These are phyloP conservation scores for Hyposoter didymator DNA, from an alignment of 2,888 invertebrate genomes.

Conservation along the genomic window DNA sequence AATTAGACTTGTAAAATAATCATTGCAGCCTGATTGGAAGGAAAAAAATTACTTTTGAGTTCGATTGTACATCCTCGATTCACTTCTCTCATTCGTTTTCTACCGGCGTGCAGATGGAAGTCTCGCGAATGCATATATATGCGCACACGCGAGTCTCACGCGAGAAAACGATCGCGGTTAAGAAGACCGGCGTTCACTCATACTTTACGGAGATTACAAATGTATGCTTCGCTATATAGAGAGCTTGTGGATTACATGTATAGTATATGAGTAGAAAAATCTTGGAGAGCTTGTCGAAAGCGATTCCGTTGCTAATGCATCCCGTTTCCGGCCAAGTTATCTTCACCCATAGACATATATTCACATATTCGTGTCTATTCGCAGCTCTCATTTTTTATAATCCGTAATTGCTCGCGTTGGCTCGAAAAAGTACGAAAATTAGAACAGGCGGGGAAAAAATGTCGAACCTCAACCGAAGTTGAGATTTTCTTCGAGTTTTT, in stretches of 20 bases:
- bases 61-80: constrained; percentile 37
- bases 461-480: neutral
- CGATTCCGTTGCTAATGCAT: constrained; percentile 70
- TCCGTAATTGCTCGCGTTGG: neutral
- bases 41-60: neutral
- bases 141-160: constrained; percentile 66
- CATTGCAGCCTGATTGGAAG: neutral
- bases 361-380: constrained; percentile 10
- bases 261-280: constrained; percentile 29
- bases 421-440: constrained; percentile 14
- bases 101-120: constrained; percentile 19
- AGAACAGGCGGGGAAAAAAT: constrained; percentile 1
- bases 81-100: constrained; percentile 47
- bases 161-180: constrained; percentile 32
- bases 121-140: constrained; percentile 56
- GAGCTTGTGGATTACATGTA: neutral
- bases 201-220: constrained; percentile 15
- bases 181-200: constrained; percentile 47
- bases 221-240: constrained; percentile 17
- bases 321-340: constrained; percentile 63
- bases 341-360: neutral
- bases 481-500: neutral
- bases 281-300: constrained; percentile 68
- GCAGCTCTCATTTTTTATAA: constrained; percentile 54
- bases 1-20: neutral